Evolutionary conservation across 2,797 vertebrate genomes (phyloP).

Genomic region (Chaunax sp.): DNA sequence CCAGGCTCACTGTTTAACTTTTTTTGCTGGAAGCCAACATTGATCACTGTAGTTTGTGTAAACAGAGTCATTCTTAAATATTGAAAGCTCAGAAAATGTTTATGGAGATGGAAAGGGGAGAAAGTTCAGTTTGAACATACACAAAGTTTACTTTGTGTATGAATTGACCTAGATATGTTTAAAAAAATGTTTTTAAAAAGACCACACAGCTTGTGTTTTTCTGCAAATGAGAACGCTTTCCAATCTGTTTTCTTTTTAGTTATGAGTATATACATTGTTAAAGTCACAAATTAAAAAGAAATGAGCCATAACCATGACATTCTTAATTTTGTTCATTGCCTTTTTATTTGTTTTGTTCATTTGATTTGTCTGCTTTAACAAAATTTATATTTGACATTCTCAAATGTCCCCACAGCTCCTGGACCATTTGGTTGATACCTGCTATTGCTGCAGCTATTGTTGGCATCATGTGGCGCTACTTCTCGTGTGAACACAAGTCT

Average conservation of each 20-base stretch:
- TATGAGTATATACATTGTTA: too few species aligned
- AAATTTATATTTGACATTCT: slow-evolving; percentile 3
- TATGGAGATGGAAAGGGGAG: neutral
- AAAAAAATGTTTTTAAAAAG: too few species aligned
- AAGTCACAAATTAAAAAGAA: neutral
- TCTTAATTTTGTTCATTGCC: neutral
- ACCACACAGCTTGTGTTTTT: too few species aligned
- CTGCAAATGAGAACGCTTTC: too few species aligned
- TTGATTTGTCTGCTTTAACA: neutral
- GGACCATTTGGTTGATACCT: slow-evolving; percentile 91
- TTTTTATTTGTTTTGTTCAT: neutral
- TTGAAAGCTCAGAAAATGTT: neutral
- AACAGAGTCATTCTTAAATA: neutral
- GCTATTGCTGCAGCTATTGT: slow-evolving; percentile 83
- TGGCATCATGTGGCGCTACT: slow-evolving; percentile 92
- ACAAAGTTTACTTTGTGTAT: too few species aligned
- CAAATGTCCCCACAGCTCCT: slow-evolving; percentile 76
- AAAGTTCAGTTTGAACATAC: neutral
- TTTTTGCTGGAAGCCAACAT: neutral
- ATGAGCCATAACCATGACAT: neutral
- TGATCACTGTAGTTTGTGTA: neutral
- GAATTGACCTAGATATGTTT: too few species aligned
- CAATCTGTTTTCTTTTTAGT: too few species aligned
- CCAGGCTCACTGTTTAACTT: neutral
- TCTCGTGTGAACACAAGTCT: slow-evolving; percentile 86